These are phyloP conservation scores for Ciconia boyciana DNA, from an alignment of 2,113 vertebrate species.

Conservation along the genomic window DNA sequence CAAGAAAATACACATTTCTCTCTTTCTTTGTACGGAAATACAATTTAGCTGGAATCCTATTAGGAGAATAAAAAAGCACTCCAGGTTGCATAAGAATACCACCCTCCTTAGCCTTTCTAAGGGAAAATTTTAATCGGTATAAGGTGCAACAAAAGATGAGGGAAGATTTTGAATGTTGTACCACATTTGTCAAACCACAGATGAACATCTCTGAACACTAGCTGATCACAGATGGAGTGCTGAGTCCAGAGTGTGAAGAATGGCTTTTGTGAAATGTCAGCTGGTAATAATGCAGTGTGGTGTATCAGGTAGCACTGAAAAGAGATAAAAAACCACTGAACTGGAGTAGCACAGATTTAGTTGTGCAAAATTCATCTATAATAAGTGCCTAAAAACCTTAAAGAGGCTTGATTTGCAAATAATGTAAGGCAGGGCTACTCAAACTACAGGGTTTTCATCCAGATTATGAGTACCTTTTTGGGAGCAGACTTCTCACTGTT, in stretches of 20 bases:
- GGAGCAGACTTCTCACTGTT: background rate
- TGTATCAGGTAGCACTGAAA: background rate
- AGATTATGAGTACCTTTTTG: fast-evolving
- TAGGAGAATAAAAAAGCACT: background rate
- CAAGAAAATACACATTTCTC: background rate
- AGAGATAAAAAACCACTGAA: background rate
- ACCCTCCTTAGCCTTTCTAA: background rate
- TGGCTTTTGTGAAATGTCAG: conserved; percentile 39
- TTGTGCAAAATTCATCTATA: background rate
- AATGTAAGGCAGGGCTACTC: background rate
- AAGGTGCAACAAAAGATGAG: background rate
- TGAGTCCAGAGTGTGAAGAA: background rate
- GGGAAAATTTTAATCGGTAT: background rate
- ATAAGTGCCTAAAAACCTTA: background rate
- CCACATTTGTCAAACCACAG: background rate
- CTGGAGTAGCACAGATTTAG: background rate
- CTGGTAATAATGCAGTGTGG: background rate
- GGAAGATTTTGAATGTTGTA: background rate
- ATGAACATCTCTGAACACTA: background rate
- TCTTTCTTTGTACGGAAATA: background rate
- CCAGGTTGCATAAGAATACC: background rate
- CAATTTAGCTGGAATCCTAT: background rate
- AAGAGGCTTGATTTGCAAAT: background rate
- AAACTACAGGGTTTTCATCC: background rate
- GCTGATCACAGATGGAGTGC: background rate